Evolutionary conservation across 2,888 invertebrate species (phyloP).

Genomic region (Erebia aethiops): DNA sequence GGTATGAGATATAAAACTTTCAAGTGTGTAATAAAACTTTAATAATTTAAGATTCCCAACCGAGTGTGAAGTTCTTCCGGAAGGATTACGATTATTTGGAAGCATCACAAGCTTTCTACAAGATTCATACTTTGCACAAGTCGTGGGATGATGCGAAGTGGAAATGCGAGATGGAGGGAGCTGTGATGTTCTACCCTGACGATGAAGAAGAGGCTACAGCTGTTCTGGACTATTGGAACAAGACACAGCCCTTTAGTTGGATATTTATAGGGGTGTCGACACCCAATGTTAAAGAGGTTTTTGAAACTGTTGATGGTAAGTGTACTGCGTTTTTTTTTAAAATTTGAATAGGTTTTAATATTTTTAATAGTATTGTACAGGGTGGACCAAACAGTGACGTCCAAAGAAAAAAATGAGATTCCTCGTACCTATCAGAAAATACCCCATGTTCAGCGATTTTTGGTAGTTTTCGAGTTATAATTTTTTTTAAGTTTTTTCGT

Average conservation of each 20-base stretch:
- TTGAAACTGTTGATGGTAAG: conserved; percentile 57
- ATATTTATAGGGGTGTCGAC: conserved; percentile 59
- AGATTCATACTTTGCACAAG: conserved; percentile 59
- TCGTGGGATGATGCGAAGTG: conserved; percentile 59
- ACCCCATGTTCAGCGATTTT: no score
- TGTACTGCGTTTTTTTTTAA: background rate
- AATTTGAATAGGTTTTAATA: no score
- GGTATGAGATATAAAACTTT: no score
- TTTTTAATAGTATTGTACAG: no score
- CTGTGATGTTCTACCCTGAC: conserved; percentile 60
- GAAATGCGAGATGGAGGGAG: conserved; percentile 60
- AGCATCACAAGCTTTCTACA: conserved; percentile 59
- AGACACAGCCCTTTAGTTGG: conserved; percentile 48
- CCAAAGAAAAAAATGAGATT: no score
- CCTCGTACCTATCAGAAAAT: no score
- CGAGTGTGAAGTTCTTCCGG: conserved; percentile 57
- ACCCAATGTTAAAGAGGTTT: conserved; percentile 53
- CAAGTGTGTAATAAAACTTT: background rate
- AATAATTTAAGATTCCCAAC: conserved; percentile 56
- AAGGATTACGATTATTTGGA: conserved; percentile 62
- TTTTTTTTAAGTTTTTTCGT: no score
- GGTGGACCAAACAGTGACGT: no score
- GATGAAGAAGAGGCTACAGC: conserved; percentile 53
- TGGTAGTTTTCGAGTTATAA: no score
- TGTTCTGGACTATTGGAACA: conserved; percentile 50